phyloP scores from a whole-genome alignment of 2,797 vertebrate species.

The Scleropages formosus region DNA sequence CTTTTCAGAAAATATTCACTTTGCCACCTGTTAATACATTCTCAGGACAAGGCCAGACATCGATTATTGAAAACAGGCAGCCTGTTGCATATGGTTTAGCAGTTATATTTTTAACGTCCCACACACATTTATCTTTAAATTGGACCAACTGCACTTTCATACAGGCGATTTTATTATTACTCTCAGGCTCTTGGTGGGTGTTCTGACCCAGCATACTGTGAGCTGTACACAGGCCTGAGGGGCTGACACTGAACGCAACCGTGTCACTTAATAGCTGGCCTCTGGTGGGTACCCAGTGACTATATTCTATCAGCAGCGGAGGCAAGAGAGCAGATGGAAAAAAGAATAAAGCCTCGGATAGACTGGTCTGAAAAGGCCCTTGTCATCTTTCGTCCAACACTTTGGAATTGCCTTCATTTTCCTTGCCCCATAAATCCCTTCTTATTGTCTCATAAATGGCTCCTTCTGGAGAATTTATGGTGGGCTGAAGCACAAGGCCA shows the following conservation, averaged over 20 bases:
- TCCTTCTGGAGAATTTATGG: conserved; percentile 66
- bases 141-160: background rate
- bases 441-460: conserved; percentile 58
- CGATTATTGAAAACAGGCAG: conserved; percentile 9
- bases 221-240: background rate
- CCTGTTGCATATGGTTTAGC: conserved; percentile 11
- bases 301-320: background rate
- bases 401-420: conserved; percentile 65
- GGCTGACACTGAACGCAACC: background rate
- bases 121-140: background rate
- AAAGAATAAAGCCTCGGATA: conserved; percentile 47
- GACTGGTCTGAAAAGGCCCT: conserved; percentile 48
- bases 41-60: background rate
- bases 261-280: background rate
- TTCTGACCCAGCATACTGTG: background rate
- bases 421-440: conserved; percentile 39
- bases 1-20: conserved; percentile 16
- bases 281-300: too few species aligned
- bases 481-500: conserved; percentile 48
- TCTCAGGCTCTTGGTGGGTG: background rate
- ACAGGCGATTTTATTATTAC: background rate
- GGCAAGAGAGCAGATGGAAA: conserved; percentile 20
- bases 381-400: conserved; percentile 66
- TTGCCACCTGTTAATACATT: conserved; percentile 7
- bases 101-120: background rate